Percentiles rank a stretch among this genome's conserved stretches.
Conservation (phyloP, 2,797 vertebrate genomes). For the Salmo trutta region DNA sequence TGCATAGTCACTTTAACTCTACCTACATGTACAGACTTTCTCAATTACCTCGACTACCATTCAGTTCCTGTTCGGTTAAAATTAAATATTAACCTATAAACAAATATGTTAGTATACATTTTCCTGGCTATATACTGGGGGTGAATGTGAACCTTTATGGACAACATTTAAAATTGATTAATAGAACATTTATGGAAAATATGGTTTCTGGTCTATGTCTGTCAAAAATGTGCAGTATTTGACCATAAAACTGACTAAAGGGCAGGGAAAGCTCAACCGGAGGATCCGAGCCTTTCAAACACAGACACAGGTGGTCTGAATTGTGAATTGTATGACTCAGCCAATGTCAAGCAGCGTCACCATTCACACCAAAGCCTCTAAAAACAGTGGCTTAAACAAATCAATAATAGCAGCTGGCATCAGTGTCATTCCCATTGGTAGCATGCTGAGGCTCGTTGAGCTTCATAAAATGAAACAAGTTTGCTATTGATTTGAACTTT, state of each 20-base stretch:
- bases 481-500: neutral
- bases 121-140: neutral
- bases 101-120: neutral
- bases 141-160: neutral
- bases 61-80: no score
- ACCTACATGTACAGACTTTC: no score
- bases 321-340: slow-evolving; percentile 41
- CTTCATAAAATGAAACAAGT: neutral
- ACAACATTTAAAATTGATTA: neutral
- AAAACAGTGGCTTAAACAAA: neutral
- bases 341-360: slow-evolving; percentile 47
- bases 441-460: neutral
- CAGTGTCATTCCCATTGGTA: neutral
- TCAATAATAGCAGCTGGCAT: neutral
- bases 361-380: slow-evolving; percentile 2
- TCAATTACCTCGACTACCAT: no score
- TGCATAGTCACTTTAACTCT: no score
- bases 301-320: slow-evolving; percentile 23
- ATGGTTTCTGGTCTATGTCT: no score
- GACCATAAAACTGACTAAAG: neutral
- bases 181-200: no score
- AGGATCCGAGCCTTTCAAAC: neutral
- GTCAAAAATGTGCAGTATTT: neutral
- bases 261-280: neutral
- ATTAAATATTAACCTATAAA: neutral